Evolutionary conservation across 2,888 invertebrate genomes (phyloP), one percentile per base, ranked within the genome.

Genomic region (Linnaemya tessellans): DNA sequence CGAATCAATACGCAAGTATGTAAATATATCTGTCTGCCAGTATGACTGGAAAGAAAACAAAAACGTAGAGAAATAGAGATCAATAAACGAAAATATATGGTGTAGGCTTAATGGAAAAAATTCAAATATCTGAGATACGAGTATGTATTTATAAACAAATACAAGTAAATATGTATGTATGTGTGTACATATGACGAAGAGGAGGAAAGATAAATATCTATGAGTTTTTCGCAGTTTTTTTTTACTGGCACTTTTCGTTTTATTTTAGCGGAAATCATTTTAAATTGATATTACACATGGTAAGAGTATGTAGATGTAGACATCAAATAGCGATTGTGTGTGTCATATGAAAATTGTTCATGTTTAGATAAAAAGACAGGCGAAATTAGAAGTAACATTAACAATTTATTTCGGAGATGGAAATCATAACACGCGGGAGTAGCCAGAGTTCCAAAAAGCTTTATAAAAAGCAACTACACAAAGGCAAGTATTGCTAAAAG

Each of bases 221-320:
- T 51, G 67, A 71, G 65, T 71, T 74, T 62, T 10, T 65, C 56
- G 30, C 20, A 35, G 15, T 56, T 15, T 13, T 49, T n/a, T 56
- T 9, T 1, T 64, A 38, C 15, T 51, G n/a, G 43, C 43, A 56
- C 25, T 80, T 56, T 67, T 73, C 38, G 18, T 74, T 80, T 80
- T 80, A 60, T 84, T 81, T 77, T 38, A 74, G 78, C 84, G 84
- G 81, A 84, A 84, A 84, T 81, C 77, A 74, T 81, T 80, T 84
- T 84, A 84, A 84, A 84, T 84, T 84, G 75, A 77, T 84, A 80
- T 68, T 77, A 77, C 80, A 77, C 71, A 80, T 56, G 70, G 75
- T 75, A 60, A 22, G 46, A 64, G 64, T 70, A 64, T 77, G 70
- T 38, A 77, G 71, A 77, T 78, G 49, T 43, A 77, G 77, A 71